phyloP scores from a whole-genome alignment of 2,797 vertebrate species.

The Onychomys leucogaster region DNA sequence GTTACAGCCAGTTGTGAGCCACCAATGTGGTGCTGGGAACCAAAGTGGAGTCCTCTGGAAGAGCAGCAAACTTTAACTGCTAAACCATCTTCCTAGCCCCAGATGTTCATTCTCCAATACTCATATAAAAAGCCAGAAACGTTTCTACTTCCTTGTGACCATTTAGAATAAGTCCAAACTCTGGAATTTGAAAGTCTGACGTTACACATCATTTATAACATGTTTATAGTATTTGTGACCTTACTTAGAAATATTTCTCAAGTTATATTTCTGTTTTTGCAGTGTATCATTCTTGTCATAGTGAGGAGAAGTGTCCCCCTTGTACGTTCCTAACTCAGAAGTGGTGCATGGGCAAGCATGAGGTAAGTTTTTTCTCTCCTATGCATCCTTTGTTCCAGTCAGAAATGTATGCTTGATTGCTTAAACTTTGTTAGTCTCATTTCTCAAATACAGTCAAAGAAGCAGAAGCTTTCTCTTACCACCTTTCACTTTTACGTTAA shows the following conservation, averaged over 20 bases:
- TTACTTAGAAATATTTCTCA: neutral
- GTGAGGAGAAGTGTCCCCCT: slow-evolving; percentile 97
- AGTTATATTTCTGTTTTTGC: slow-evolving; percentile 68
- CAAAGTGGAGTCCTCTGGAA: neutral
- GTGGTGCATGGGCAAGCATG: slow-evolving; percentile 99
- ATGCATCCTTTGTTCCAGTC: neutral
- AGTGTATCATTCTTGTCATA: slow-evolving; percentile 99
- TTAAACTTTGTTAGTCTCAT: slow-evolving; percentile 41
- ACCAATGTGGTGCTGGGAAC: neutral
- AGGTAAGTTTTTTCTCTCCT: slow-evolving; percentile 89
- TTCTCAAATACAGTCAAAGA: slow-evolving; percentile 50
- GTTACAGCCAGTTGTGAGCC: neutral
- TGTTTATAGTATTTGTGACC: neutral
- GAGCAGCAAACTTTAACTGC: neutral
- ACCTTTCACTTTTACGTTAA: neutral
- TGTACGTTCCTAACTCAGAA: slow-evolving; percentile 98
- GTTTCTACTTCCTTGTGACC: slow-evolving; percentile 28
- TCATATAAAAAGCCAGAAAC: slow-evolving; percentile 12
- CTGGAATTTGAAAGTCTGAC: neutral
- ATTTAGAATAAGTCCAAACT: neutral
- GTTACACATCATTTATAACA: neutral
- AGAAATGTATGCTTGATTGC: slow-evolving; percentile 25
- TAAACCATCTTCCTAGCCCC: too few species aligned
- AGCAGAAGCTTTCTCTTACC: neutral
- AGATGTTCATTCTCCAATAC: neutral